Base-by-base conservation (phyloP, 2,797 vertebrate genomes). In the Sus cebifrons region DNA sequence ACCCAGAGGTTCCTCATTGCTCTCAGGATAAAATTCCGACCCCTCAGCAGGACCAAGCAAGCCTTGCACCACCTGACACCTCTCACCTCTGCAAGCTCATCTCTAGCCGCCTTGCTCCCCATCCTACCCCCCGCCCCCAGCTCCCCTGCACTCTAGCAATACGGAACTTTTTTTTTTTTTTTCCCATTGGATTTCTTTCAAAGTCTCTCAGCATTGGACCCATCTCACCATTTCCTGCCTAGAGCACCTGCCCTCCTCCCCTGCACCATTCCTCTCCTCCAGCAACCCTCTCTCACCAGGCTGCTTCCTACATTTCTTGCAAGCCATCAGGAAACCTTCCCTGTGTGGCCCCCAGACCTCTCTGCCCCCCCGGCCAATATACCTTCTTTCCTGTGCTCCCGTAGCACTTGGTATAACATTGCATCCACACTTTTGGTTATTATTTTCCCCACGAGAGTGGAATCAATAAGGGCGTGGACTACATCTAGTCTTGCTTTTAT, bases 381-480 rank as follows among this genome's bases (percentile, higher is more conserved):
- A 68, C 56, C 44, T 7, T 91, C 25, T 73, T 90, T 71, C 73
- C 21, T 25, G 13, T 27, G 64, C n/a, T 78, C 83, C 82, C 32
- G 58, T 2, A 52, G 68, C 60, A 82, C 20, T 64, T 89, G 64
- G 27, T 65, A 71, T 58, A 78, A 56, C n/a, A 68, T 25, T 18
- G 12, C 18, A 49, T 54, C 9, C 74, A n/a, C 27, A 64, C 49
- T 92, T 92, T 89, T 20, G 13, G 32, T 32, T 32, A 25, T 91
- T 74, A 89, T 68, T 85, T 87, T 56, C 49, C 16, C 70, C 44
- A 58, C 13, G 85, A 60, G 68, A 94, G 91, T 92, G 21, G 86
- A 84, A 93, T 73, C 21, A 54, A 25, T 0, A 8, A 56, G 52
- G 17, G 23, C 27, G n/a, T 27, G 29, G 18, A 74, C 25, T 65